Percentiles rank a stretch among this genome's conserved stretches.
phyloP scores from a whole-genome alignment of 2,797 vertebrate species.

The Enteromius argenteus region DNA sequence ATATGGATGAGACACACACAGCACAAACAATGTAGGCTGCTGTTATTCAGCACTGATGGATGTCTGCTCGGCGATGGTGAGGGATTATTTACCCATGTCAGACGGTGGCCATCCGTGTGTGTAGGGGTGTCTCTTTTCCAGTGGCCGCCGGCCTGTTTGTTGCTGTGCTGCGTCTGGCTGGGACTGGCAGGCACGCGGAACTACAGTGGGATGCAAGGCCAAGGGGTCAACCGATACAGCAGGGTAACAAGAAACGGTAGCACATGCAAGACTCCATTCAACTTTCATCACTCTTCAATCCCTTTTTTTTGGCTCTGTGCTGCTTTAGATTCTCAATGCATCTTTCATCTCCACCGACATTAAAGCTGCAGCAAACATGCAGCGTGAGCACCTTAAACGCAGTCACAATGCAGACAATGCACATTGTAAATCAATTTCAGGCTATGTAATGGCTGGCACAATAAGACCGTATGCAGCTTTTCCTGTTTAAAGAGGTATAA shows the following conservation, averaged over 20 bases:
- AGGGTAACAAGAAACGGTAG: conserved; percentile 17
- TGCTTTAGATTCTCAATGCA: conserved; percentile 18
- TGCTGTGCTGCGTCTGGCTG: conserved; percentile 70
- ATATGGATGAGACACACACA: conserved; percentile 42
- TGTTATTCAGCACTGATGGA: not conserved
- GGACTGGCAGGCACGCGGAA: conserved; percentile 78
- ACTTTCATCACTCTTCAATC: conserved; percentile 12
- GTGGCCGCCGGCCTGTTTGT: conserved; percentile 69
- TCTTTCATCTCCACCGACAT: conserved; percentile 25
- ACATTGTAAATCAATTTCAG: conserved; percentile 36
- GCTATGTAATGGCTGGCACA: not conserved
- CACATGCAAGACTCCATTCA: conserved; percentile 23
- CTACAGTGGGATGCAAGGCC: conserved; percentile 66
- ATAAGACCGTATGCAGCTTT: conserved; percentile 21
- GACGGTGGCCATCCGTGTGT: conserved; percentile 58
- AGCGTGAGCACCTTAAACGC: conserved; percentile 25
- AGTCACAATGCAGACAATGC: conserved; percentile 24
- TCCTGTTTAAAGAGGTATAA: conserved; percentile 16
- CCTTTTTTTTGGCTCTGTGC: not conserved
- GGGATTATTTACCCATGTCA: conserved; percentile 67
- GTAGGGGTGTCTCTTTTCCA: conserved; percentile 76
- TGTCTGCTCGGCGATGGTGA: not conserved
- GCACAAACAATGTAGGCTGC: not conserved
- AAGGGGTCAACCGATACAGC: conserved; percentile 59
- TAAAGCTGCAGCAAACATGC: conserved; percentile 41